Percentiles rank a stretch among this genome's conserved stretches.
Conservation (phyloP, 2,888 invertebrate genomes). For the Cyrtodaria siliqua region DNA sequence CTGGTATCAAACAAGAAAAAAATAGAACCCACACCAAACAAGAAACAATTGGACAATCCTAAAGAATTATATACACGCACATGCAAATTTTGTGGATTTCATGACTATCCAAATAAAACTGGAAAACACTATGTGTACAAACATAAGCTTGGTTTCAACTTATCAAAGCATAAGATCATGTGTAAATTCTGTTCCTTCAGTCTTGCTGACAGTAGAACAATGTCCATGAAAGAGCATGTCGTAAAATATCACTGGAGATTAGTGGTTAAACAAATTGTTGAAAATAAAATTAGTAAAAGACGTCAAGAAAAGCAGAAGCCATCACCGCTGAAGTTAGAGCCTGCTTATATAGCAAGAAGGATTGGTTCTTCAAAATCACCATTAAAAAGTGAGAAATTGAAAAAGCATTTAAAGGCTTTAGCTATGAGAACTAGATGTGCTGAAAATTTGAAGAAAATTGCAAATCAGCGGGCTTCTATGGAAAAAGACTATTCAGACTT, state of each 20-base stretch:
- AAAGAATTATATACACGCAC: too few species aligned
- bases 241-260: constrained; percentile 18
- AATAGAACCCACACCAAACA: not conserved
- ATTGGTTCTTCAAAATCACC: not conserved
- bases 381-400: constrained; percentile 19
- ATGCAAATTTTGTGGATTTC: too few species aligned
- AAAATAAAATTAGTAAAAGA: not conserved
- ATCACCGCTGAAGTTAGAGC: too few species aligned
- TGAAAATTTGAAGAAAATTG: constrained; percentile 52
- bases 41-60: not conserved
- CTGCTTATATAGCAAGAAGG: too few species aligned
- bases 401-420: constrained; percentile 50
- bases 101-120: not conserved
- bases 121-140: constrained; percentile 44
- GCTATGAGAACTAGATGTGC: constrained; percentile 53
- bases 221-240: constrained; percentile 36
- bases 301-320: too few species aligned
- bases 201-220: constrained; percentile 19
- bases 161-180: constrained; percentile 6
- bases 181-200: constrained; percentile 45
- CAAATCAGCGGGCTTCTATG: constrained; percentile 7
- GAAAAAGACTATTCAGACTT: not conserved
- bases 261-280: constrained; percentile 22
- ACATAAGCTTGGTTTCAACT: constrained; percentile 49
- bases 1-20: not conserved